Conservation (phyloP, 1,140 invertebrate genomes). For the Dendrolimus punctatus region DNA sequence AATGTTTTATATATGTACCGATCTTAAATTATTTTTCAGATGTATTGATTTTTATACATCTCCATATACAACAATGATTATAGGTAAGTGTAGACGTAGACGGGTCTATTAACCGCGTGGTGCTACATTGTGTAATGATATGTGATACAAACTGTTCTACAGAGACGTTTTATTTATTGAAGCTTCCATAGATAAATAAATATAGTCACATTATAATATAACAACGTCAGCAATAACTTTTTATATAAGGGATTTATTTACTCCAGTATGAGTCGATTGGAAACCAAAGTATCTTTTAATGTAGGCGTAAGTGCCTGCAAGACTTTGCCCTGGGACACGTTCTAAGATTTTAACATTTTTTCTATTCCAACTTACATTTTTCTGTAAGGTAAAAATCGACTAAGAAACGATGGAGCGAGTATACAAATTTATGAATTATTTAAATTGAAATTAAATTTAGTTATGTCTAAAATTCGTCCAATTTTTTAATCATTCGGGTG, state of each 20-base stretch:
- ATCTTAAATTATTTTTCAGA: constrained; percentile 70
- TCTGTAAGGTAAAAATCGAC: constrained; percentile 23
- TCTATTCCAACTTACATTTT: constrained; percentile 16
- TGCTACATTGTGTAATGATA: constrained; percentile 69
- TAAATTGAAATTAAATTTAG: background rate
- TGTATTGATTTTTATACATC: constrained; percentile 70
- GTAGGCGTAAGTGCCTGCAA: constrained; percentile 17
- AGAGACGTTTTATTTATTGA: constrained; percentile 69
- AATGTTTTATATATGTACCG: constrained; percentile 62
- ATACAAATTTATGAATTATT: constrained; percentile 2
- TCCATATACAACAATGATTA: constrained; percentile 68
- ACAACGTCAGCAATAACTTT: constrained; percentile 54
- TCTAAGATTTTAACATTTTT: constrained; percentile 13
- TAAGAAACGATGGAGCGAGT: constrained; percentile 16
- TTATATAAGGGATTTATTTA: constrained; percentile 39
- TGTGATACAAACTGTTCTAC: constrained; percentile 69
- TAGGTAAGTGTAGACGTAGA: constrained; percentile 67
- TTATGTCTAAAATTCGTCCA: constrained; percentile 23
- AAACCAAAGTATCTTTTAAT: constrained; percentile 37
- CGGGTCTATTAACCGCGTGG: constrained; percentile 69
- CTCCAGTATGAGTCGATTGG: constrained; percentile 46
- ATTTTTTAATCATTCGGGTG: constrained; percentile 19
- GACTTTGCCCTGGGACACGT: constrained; percentile 12
- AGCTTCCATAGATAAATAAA: constrained; percentile 60
- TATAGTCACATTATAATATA: constrained; percentile 49